phyloP scores from a whole-genome alignment of 2,888 invertebrate species.

The Volucella inflata region DNA sequence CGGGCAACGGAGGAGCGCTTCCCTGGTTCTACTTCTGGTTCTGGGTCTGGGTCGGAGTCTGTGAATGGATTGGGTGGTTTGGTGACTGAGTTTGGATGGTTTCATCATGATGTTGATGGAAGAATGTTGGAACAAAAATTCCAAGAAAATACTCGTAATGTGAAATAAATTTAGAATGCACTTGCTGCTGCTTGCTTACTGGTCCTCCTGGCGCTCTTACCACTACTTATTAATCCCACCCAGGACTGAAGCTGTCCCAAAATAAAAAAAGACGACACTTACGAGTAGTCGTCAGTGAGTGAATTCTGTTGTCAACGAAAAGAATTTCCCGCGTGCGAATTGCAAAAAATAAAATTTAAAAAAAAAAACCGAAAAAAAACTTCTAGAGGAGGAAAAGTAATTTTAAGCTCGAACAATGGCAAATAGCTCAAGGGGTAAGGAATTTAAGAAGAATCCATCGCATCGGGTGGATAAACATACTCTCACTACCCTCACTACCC shows the following conservation, averaged over 20 bases:
- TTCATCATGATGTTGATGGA: conserved; percentile 63
- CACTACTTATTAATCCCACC: conserved; percentile 65
- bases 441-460: conserved; percentile 61
- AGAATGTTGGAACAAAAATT: conserved; percentile 50
- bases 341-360: conserved; percentile 4
- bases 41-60: too few species aligned
- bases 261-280: conserved; percentile 44
- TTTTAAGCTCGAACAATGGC: conserved; percentile 69
- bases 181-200: conserved; percentile 55
- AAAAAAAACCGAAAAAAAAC: conserved; percentile 27
- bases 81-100: background rate
- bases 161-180: conserved; percentile 60
- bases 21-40: background rate
- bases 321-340: conserved; percentile 12
- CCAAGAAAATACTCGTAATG: conserved; percentile 65
- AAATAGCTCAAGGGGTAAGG: conserved; percentile 68
- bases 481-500: background rate
- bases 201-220: conserved; percentile 49
- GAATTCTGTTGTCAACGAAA: conserved; percentile 16
- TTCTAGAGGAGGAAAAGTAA: conserved; percentile 57
- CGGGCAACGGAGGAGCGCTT: background rate
- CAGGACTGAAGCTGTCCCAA: conserved; percentile 45
- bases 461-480: conserved; percentile 1
- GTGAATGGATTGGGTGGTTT: conserved; percentile 1
- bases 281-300: conserved; percentile 34